phyloP scores from a whole-genome alignment of 2,888 invertebrate species.

The Brassicogethes aeneus region DNA sequence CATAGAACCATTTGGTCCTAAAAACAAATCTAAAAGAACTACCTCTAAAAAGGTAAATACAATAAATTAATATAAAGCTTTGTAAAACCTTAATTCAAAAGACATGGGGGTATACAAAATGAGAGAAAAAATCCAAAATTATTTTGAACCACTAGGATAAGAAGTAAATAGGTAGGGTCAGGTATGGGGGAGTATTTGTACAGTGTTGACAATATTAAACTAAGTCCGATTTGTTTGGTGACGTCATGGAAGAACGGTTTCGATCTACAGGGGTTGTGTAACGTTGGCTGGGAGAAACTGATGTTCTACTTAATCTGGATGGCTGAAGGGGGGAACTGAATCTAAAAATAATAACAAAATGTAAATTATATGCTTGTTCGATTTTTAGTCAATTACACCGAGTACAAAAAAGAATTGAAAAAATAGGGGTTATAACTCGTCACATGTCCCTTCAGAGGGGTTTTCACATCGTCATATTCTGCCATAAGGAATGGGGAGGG shows the following conservation, averaged over 20 bases:
- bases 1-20: no score
- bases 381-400: no score
- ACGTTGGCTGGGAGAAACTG: constrained; percentile 29
- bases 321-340: constrained; percentile 30
- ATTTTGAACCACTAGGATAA: no score
- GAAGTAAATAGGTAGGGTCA: no score
- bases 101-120: constrained; percentile 10
- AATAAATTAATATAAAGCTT: constrained; percentile 6
- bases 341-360: constrained; percentile 19
- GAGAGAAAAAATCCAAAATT: no score
- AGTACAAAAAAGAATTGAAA: no score
- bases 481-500: no score
- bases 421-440: no score
- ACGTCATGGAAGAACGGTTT: constrained; percentile 23
- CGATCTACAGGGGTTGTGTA: constrained; percentile 24
- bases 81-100: constrained; percentile 32
- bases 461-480: no score
- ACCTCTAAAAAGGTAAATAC: constrained; percentile 11
- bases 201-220: constrained; percentile 12
- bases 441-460: no score
- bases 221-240: constrained; percentile 25
- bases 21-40: constrained; percentile 11
- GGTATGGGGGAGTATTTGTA: constrained; percentile 2
- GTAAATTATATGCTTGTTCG: not conserved
- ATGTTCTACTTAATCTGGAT: constrained; percentile 28